Evolutionary conservation across 2,113 vertebrate species (phyloP), one percentile per base, ranked within the genome.

Genomic region (Cavia porcellus): DNA sequence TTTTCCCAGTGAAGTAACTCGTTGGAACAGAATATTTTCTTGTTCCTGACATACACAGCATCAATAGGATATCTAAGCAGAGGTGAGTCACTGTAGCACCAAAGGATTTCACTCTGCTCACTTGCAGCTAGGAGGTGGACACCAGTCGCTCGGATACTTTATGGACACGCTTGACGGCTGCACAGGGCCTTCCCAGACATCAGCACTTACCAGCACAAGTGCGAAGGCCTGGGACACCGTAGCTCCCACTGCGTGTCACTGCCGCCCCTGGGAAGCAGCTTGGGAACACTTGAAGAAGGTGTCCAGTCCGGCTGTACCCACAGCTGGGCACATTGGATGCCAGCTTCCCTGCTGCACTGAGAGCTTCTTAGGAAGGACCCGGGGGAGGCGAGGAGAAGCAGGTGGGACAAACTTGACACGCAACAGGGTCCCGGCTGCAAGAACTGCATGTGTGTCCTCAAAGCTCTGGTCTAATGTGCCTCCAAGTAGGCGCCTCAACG

Each of bases 391-490:
- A 82, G 38, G 64, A 85, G 82, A 90, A 85, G 50, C 77, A 42
- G 35, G 42, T 10, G 38, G 14, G 70, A 14, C 42, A 47, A 28
- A 30, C 35, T 17, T n/a, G 62, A 84, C 25, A 17, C 15, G 7
- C 2, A 6, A 0, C 0, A n/a, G 50, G 22, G 5, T 8, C 6
- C 47, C 52, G 45, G 81, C 62, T 66, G 7, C 15, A 66, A 64
- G 57, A 86, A 25, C 42, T 79, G 70, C 70, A 22, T 12, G 35
- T 62, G 47, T 94, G 50, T 70, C 66, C 81, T 50, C 15, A 64
- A 93, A 24, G 50, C 74, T 92, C 59, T 32, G 4, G 14, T 75
- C 7, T 66, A 57, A 7, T 57, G 52, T 17, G 50, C 59, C 42
- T 86, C n/a, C 64, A 20, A 83, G 52, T 3, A 86, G 75, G 64